Conservation (phyloP, 2,888 invertebrate genomes). For the Rhingia rostrata region DNA sequence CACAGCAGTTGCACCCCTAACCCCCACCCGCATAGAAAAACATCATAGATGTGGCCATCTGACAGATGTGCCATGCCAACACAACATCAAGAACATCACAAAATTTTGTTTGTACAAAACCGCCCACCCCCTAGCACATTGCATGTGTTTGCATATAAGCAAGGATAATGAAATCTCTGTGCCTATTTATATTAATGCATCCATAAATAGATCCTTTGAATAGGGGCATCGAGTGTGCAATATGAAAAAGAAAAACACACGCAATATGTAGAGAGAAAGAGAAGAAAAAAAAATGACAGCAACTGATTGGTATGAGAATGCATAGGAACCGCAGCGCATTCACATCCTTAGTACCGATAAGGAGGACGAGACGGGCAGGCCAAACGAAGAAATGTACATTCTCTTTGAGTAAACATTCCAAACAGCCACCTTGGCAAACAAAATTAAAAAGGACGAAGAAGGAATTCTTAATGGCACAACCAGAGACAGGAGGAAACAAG, state of each 20-base stretch:
- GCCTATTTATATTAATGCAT: slow-evolving; percentile 74
- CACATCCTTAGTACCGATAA: slow-evolving; percentile 11
- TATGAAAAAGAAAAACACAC: slow-evolving; percentile 22
- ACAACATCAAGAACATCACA: slow-evolving; percentile 61
- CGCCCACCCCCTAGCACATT: background rate
- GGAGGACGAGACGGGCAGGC: background rate
- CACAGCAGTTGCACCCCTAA: background rate
- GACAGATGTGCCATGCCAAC: slow-evolving; percentile 58
- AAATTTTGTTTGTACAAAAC: slow-evolving; percentile 61
- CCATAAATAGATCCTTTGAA: slow-evolving; percentile 71
- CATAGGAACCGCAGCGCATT: slow-evolving; percentile 49
- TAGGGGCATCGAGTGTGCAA: slow-evolving; percentile 13
- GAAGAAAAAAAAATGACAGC: slow-evolving; percentile 4
- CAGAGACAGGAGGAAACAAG: slow-evolving; percentile 57
- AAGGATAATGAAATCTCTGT: slow-evolving; percentile 74
- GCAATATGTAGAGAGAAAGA: slow-evolving; percentile 6
- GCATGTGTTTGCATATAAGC: slow-evolving; percentile 66
- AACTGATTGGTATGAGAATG: slow-evolving; percentile 49
- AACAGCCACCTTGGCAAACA: slow-evolving; percentile 73
- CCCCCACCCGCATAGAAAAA: slow-evolving; percentile 38
- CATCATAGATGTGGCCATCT: slow-evolving; percentile 55
- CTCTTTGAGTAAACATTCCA: slow-evolving; percentile 73
- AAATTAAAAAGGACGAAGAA: slow-evolving; percentile 71
- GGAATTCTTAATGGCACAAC: slow-evolving; percentile 67
- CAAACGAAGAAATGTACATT: slow-evolving; percentile 70